A percentile compares a stretch with the other conserved stretches of the same genome.
These are phyloP conservation scores for Arbacia lixula DNA, from an alignment of 53 echinoderm and acorn worm genomes.

Conservation along the genomic window DNA sequence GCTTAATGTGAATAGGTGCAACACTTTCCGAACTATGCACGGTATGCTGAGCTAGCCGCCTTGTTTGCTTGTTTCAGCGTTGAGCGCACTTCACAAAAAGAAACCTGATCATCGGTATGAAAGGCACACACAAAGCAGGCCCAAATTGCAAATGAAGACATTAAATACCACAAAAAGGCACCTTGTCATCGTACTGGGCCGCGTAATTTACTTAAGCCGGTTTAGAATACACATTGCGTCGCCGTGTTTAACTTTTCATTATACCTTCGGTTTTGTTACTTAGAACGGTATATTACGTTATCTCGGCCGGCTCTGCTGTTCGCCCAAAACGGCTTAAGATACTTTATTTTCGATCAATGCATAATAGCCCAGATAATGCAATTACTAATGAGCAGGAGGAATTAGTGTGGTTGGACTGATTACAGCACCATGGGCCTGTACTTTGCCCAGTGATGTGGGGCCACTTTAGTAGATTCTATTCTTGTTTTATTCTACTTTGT, in stretches of 20 bases:
- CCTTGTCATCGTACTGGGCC: conserved; percentile 13
- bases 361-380: conserved; percentile 57
- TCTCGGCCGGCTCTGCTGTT: conserved; percentile 35
- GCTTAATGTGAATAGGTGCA: no score
- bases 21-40: no score
- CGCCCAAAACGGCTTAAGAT: conserved; percentile 31
- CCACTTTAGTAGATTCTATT: neutral
- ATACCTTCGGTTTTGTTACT: conserved; percentile 50
- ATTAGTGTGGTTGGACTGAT: conserved; percentile 50
- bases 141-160: conserved; percentile 17
- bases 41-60: no score
- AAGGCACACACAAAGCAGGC: no score
- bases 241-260: conserved; percentile 46
- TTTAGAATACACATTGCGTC: conserved; percentile 14
- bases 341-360: conserved; percentile 57
- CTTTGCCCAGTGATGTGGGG: conserved; percentile 18
- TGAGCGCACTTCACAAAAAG: no score
- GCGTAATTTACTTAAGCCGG: conserved; percentile 46
- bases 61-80: no score
- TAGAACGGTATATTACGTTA: conserved; percentile 54
- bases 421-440: conserved; percentile 18
- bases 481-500: neutral
- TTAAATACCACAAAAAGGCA: neutral
- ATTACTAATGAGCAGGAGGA: conserved; percentile 58
- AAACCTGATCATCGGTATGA: no score